Conservation (phyloP, 2,888 invertebrate species). For the Elmis aenea region DNA sequence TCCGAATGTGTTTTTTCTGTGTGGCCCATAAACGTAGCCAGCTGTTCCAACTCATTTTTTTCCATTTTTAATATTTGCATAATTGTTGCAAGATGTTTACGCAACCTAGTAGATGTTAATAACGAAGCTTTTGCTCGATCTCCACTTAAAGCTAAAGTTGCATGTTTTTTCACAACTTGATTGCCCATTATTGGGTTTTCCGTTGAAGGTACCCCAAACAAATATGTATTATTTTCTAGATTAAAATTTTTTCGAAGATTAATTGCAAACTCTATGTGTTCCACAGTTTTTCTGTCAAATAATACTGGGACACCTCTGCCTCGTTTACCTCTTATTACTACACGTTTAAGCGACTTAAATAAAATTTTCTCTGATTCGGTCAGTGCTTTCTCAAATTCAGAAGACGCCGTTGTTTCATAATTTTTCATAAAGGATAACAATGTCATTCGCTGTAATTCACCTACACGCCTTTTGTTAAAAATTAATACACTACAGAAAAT, state of each 20-base stretch:
- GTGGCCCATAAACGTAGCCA: no score
- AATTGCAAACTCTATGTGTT: background rate
- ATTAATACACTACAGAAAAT: constrained; percentile 2
- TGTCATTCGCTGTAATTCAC: constrained; percentile 6
- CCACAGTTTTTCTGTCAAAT: background rate
- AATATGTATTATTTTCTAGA: background rate
- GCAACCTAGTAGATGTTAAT: no score
- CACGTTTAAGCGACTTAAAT: no score
- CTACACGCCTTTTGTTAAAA: constrained; percentile 4
- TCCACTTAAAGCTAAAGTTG: background rate
- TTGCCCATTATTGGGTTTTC: background rate
- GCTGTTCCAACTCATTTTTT: no score
- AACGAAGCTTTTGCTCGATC: background rate
- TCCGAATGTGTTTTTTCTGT: no score
- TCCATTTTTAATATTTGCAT: no score
- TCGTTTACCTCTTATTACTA: no score
- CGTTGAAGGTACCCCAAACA: background rate
- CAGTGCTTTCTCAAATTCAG: no score
- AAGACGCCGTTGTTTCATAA: no score
- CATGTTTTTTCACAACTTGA: background rate
- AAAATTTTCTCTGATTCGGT: no score
- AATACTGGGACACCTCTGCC: no score
- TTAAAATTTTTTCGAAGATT: background rate
- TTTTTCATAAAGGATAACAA: constrained; percentile 1
- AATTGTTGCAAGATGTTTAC: no score